Conservation (phyloP, 2,888 invertebrate genomes). For the Trichogramma evanescens region DNA sequence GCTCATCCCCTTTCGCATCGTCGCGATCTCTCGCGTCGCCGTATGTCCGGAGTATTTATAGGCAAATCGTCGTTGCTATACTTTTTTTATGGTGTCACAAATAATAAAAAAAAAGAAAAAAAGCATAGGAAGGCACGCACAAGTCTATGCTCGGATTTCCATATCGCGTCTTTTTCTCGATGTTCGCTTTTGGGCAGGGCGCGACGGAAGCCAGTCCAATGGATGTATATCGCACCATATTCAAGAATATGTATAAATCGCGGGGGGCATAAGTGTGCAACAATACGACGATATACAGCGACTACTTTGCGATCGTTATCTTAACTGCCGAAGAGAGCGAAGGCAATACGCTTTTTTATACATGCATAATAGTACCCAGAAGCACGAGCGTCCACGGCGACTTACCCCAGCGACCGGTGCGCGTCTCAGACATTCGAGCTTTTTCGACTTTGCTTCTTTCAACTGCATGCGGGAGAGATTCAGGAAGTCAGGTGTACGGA, state of each 20-base stretch:
- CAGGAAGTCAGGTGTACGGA: constrained; percentile 6
- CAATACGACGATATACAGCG: background rate
- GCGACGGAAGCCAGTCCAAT: background rate
- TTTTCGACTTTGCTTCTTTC: background rate
- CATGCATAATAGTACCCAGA: background rate
- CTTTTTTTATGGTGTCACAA: constrained; percentile 13
- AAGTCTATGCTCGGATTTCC: constrained; percentile 11
- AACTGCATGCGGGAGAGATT: background rate
- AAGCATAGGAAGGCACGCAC: too few relatives aligned
- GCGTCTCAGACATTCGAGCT: background rate
- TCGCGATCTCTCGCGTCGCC: constrained; percentile 19
- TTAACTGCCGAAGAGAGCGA: background rate
- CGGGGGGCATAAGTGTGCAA: background rate
- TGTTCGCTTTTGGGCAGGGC: constrained; percentile 6
- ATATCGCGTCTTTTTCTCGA: constrained; percentile 8
- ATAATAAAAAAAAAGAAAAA: constrained; percentile 10
- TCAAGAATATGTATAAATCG: background rate
- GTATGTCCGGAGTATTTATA: constrained; percentile 27
- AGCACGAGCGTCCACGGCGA: background rate
- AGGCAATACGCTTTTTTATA: background rate
- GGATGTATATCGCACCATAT: background rate
- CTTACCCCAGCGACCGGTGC: background rate
- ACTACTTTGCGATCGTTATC: constrained; percentile 12
- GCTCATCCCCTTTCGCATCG: background rate
- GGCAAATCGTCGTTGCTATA: constrained; percentile 24